Evolutionary conservation across 2,797 vertebrate genomes (phyloP).

Genomic region (Sphaeramia orbicularis): DNA sequence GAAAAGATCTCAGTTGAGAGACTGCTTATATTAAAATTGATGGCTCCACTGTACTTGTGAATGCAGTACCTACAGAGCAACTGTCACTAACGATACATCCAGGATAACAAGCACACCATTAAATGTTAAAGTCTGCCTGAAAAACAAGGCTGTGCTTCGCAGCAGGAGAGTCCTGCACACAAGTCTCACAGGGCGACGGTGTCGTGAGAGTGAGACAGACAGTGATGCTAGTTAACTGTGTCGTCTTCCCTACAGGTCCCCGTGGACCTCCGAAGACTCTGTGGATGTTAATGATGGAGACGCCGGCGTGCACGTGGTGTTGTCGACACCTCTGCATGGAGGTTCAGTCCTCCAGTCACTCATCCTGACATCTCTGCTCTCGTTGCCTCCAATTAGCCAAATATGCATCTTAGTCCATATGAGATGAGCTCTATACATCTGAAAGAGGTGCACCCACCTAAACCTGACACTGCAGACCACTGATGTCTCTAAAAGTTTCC

Average conservation of each 20-base stretch:
- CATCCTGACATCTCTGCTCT: constrained; percentile 34
- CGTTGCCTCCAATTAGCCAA: constrained; percentile 54
- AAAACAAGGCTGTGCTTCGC: constrained; percentile 36
- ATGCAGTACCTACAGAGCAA: constrained; percentile 23
- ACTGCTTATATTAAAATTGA: constrained; percentile 48
- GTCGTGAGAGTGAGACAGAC: constrained; percentile 24
- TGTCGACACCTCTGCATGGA: constrained; percentile 26
- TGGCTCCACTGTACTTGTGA: constrained; percentile 27
- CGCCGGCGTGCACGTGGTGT: constrained; percentile 11
- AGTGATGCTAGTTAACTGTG: constrained; percentile 58
- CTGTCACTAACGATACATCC: constrained; percentile 44
- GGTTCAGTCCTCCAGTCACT: constrained; percentile 29
- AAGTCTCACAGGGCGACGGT: constrained; percentile 34
- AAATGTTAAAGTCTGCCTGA: constrained; percentile 57
- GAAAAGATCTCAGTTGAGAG: constrained; percentile 27
- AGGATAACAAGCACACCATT: constrained; percentile 65
- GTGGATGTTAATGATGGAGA: constrained; percentile 41
- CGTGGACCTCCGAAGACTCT: constrained; percentile 25
- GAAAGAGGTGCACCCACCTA: background rate
- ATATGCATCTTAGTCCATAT: background rate
- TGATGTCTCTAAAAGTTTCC: constrained; percentile 2
- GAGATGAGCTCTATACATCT: background rate
- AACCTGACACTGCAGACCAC: background rate
- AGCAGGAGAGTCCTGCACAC: constrained; percentile 17
- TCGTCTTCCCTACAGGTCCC: constrained; percentile 35